phyloP scores from a whole-genome alignment of 2,797 vertebrate species.

The Gymnothorax javanicus region DNA sequence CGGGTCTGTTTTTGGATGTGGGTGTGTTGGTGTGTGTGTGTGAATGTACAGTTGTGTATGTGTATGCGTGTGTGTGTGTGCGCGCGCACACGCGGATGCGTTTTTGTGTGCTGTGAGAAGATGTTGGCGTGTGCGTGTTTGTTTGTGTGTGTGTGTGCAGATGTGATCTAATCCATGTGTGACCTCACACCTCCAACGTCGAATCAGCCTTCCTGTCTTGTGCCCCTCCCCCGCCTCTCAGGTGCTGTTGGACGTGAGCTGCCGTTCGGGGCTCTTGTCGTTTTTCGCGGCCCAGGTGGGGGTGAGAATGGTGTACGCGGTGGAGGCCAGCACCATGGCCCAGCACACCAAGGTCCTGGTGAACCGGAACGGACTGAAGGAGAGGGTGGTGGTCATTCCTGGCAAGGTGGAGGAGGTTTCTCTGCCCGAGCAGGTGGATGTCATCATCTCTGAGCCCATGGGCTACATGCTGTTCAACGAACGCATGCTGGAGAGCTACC shows the following conservation, averaged over 20 bases:
- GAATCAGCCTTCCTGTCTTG: too few species aligned
- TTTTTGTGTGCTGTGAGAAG: too few species aligned
- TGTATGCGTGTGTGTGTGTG: not conserved
- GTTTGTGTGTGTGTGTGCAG: too few species aligned
- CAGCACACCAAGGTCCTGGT: conserved; percentile 95
- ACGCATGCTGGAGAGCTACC: conserved; percentile 95
- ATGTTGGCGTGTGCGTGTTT: not conserved
- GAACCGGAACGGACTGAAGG: conserved; percentile 89
- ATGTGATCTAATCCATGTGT: too few species aligned
- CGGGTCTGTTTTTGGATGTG: not conserved
- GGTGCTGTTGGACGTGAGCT: conserved; percentile 92
- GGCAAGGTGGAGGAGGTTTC: conserved; percentile 95
- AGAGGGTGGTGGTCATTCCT: conserved; percentile 89
- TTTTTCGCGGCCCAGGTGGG: conserved; percentile 95
- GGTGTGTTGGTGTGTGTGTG: not conserved
- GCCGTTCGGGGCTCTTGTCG: conserved; percentile 93
- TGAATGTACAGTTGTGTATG: not conserved
- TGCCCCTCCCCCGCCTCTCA: conserved; percentile 11
- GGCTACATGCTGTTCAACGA: conserved; percentile 99
- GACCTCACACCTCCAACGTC: too few species aligned
- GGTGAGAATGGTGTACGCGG: conserved; percentile 92
- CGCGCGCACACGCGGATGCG: too few species aligned
- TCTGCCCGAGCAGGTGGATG: conserved; percentile 92
- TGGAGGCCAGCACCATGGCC: conserved; percentile 96
- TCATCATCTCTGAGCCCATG: conserved; percentile 98